Evolutionary conservation across 1,140 invertebrate species (phyloP), one percentile per base, ranked within the genome.

Genomic region (Bombyx mori): DNA sequence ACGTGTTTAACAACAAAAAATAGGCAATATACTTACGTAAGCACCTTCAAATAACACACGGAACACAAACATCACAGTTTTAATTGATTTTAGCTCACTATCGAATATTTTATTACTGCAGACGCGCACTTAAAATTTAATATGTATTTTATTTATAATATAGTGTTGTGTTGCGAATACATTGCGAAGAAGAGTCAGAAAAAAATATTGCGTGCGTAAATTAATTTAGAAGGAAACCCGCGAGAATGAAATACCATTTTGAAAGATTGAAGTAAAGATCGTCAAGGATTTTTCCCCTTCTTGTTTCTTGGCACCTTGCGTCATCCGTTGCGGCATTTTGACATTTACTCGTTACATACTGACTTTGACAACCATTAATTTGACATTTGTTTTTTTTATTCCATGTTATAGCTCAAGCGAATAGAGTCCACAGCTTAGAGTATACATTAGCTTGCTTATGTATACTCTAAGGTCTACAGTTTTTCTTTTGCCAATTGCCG

Each of bases 171-270:
- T 35, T 35, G 26, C 26, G 26, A 3, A 35, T 35, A 35, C 26
- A 35, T 35, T 3, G 4, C 26, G 26, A 35, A 1, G 26, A 35
- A 35, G 2, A 35, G 2, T 35, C 26, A 35, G 4, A 35, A 5
- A 35, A 35, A 35, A 69, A 0, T 47, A 47, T 35, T 35, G 4
- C 26, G 4, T 35, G 26, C 26, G 26, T 35, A 35, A 35, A 35
- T 49, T 72, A 77, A 79, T 83, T 83, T 76, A 69, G 69, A 75
- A 75, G 73, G 70, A 82, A 84, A 80, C 75, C 72, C 77, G 79
- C 78, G 75, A 82, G 73, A 82, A 73, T 64, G 71, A 78, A 80
- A 78, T 79, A 86, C 82, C 82, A 84, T 84, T 82, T 79, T 84
- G 81, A 86, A 84, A 78, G 73, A 81, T 78, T 85, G 69, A 75